Conservation (phyloP, 2,113 vertebrate species). For the Tetrax tetrax region DNA sequence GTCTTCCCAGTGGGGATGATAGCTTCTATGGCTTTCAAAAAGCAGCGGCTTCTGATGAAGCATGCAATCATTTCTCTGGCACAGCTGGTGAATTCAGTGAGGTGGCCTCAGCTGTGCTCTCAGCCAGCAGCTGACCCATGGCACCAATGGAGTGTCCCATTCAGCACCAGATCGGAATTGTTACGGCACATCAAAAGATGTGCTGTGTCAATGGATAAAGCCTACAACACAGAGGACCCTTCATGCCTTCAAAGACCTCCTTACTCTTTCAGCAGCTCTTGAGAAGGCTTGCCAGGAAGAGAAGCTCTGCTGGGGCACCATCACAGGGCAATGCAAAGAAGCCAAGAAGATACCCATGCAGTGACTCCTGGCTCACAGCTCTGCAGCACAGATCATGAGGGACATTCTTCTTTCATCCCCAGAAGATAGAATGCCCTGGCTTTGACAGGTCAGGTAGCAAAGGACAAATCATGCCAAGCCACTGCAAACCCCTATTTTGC, state of each 20-base stretch:
- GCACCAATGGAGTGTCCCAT: neutral
- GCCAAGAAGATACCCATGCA: neutral
- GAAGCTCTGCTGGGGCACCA: neutral
- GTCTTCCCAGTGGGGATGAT: slow-evolving; percentile 2
- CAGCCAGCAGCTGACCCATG: neutral
- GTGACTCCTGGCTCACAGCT: neutral
- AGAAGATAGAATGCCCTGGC: neutral
- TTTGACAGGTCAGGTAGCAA: neutral
- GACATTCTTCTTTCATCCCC: neutral
- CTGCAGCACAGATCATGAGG: neutral
- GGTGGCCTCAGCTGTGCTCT: neutral
- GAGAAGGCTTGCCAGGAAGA: neutral
- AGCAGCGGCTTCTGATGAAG: neutral
- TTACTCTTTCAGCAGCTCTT: neutral
- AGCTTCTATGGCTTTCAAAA: neutral
- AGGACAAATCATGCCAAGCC: neutral
- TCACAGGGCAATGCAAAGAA: neutral
- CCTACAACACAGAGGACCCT: fast-evolving
- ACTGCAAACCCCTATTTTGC: neutral
- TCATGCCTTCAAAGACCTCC: neutral
- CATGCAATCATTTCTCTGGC: neutral
- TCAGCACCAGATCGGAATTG: neutral
- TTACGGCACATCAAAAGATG: neutral
- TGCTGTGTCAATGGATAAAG: neutral
- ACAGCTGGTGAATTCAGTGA: neutral